Conservation (phyloP, 2,797 vertebrate species). For the Denticeps clupeoides region DNA sequence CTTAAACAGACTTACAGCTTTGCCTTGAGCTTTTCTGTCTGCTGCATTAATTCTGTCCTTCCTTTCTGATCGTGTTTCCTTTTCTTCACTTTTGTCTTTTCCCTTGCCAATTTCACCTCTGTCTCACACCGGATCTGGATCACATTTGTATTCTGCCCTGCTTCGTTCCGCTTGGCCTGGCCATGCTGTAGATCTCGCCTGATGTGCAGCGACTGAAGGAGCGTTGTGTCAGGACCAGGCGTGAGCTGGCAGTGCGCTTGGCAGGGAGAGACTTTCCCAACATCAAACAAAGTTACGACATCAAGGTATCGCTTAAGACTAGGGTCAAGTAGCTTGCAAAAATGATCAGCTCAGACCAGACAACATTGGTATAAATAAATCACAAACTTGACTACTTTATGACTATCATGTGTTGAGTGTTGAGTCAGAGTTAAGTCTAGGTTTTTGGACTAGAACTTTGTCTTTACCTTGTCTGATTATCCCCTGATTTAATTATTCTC, state of each 20-base stretch:
- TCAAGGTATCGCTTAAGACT: too few relatives aligned
- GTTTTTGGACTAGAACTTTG: too few relatives aligned
- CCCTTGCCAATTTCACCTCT: constrained; percentile 55
- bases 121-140: constrained; percentile 49
- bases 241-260: constrained; percentile 70
- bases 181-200: constrained; percentile 64
- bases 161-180: constrained; percentile 39
- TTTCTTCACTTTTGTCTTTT: constrained; percentile 35
- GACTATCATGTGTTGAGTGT: too few relatives aligned
- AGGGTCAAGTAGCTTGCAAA: too few relatives aligned
- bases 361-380: too few relatives aligned
- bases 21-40: constrained; percentile 2
- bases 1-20: too few relatives aligned
- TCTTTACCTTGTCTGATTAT: neutral
- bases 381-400: too few relatives aligned
- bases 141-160: constrained; percentile 15
- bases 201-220: constrained; percentile 76
- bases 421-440: neutral
- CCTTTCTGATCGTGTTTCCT: constrained; percentile 15
- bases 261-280: constrained; percentile 67
- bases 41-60: neutral
- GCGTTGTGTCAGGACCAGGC: constrained; percentile 71
- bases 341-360: too few relatives aligned
- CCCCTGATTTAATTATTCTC: too few relatives aligned
- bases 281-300: constrained; percentile 76